A percentile compares a stretch with the other conserved stretches of the same genome.
phyloP scores from a whole-genome alignment of 2,888 invertebrate genomes.

The Papilio elwesi region DNA sequence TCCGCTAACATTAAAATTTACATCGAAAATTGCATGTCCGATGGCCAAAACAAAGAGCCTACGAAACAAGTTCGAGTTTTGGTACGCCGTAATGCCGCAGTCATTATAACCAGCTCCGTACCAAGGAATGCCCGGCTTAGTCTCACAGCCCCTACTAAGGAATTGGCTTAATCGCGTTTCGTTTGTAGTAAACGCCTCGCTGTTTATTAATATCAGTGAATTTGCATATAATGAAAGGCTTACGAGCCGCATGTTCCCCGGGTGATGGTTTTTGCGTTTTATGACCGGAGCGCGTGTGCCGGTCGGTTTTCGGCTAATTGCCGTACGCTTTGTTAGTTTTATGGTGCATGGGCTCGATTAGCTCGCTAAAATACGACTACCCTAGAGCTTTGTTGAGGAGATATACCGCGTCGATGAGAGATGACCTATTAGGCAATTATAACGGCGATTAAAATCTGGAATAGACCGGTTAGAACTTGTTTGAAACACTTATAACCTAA shows the following conservation, averaged over 20 bases:
- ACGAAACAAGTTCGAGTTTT: conserved; percentile 38
- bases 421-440: conserved; percentile 2
- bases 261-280: conserved; percentile 47
- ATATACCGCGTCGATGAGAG: neutral
- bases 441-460: neutral
- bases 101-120: conserved; percentile 43
- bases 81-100: conserved; percentile 38
- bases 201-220: conserved; percentile 44
- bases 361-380: neutral
- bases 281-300: conserved; percentile 35
- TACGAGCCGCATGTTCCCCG: conserved; percentile 45
- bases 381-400: neutral
- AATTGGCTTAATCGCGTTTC: conserved; percentile 45
- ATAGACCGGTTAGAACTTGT: neutral
- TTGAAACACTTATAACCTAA: too few relatives aligned
- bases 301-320: conserved; percentile 32
- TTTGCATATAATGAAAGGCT: conserved; percentile 54
- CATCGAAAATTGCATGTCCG: conserved; percentile 45
- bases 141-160: conserved; percentile 25
- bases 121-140: conserved; percentile 3
- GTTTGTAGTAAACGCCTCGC: conserved; percentile 45
- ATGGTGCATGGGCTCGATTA: conserved; percentile 3
- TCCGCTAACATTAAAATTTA: conserved; percentile 38
- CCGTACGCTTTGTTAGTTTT: conserved; percentile 16
- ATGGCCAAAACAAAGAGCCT: conserved; percentile 37